Evolutionary conservation across 2,113 vertebrate species (phyloP), one percentile per base, ranked within the genome.

Genomic region (Phyllostomus hastatus): DNA sequence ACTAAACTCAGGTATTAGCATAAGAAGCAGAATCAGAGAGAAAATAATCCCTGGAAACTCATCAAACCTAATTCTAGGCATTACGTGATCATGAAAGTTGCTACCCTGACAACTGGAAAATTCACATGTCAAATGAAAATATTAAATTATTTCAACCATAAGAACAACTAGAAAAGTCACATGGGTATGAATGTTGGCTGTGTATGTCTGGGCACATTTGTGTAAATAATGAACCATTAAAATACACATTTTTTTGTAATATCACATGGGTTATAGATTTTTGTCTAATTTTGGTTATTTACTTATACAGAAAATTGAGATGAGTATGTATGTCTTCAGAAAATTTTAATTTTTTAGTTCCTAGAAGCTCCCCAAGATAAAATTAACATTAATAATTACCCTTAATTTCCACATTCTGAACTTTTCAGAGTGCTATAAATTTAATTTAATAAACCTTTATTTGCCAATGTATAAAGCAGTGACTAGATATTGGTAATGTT

Each of bases 1-100:
- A 97, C 28, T 41, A 67, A 84, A 95, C 41, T 7, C 5, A 96
- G 96, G 97, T 97, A 86, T 96, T 97, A 93, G 46, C 16, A 86
- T 94, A 46, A 73, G 84, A 94, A 90, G 82, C 22, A 61, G 83
- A 93, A 98, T 86, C 67, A 4, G 31, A 97, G n/a, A 81, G 57
- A 67, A 87, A 89, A 22, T 11, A 90, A 95, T 79, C 86, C 14
- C 48, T 54, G 48, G 66, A 28, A 95, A 97, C 64, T 72, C 82
- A 87, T 81, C 41, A 46, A 46, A 82, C 41, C 69, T 57, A 92
- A 89, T 78, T 35, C 72, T 76, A 22, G 33, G 28, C 54, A 73
- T 75, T 75, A 14, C 10, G 0, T 95, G 59, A 43, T 81, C 94
- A 93, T 50, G 82, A 70, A 95, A 97, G 95, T 91, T 84, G 88